These are phyloP conservation scores for Bolborhynchus lineola DNA, from an alignment of 2,113 vertebrate genomes.

Conservation along the genomic window DNA sequence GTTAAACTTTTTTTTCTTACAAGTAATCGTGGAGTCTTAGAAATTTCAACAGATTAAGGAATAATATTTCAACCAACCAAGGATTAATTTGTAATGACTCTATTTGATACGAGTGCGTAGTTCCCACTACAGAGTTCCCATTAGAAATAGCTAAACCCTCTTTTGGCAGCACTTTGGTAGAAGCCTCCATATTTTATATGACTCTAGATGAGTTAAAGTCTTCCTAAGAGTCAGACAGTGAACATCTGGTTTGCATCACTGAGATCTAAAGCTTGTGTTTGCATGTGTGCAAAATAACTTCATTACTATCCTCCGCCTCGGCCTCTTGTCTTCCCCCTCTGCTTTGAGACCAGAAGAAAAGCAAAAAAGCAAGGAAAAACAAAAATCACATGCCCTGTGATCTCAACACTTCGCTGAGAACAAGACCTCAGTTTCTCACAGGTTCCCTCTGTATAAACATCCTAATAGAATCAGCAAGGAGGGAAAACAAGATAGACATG, in stretches of 20 bases:
- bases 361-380: not conserved
- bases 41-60: not conserved
- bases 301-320: not conserved
- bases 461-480: not conserved
- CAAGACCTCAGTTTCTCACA: slow-evolving; percentile 1
- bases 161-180: not conserved
- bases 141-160: not conserved
- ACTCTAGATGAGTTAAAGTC: not conserved
- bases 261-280: slow-evolving; percentile 20
- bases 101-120: not conserved
- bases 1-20: not conserved
- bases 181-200: not conserved
- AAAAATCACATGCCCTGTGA: not conserved
- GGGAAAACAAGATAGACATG: not conserved
- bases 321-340: not conserved
- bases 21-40: not conserved
- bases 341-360: not conserved
- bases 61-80: not conserved
- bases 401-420: not conserved
- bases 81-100: not conserved
- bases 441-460: not conserved
- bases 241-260: slow-evolving; percentile 50
- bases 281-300: slow-evolving; percentile 21
- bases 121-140: not conserved
- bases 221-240: slow-evolving; percentile 17